phyloP scores from a whole-genome alignment of 2,113 vertebrate species.

The Sander vitreus region DNA sequence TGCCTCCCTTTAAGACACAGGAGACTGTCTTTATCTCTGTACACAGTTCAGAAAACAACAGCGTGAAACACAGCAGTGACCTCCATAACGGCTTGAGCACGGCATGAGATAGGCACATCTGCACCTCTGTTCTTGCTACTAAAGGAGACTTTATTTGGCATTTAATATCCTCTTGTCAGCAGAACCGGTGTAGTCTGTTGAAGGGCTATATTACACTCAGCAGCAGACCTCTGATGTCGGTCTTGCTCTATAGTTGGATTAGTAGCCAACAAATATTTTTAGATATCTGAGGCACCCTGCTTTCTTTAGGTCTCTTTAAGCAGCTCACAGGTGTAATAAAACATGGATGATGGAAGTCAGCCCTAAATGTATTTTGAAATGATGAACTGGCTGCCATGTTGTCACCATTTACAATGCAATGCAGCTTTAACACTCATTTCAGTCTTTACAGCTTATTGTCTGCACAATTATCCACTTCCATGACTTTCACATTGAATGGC shows the following conservation, averaged over 20 bases:
- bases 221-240: conserved; percentile 47
- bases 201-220: conserved; percentile 30
- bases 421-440: conserved; percentile 19
- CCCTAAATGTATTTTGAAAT: conserved; percentile 32
- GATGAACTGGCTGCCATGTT: conserved; percentile 12
- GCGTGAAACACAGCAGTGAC: conserved; percentile 36
- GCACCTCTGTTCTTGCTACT: conserved; percentile 31
- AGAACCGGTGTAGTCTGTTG: conserved; percentile 43
- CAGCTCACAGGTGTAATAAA: conserved; percentile 45
- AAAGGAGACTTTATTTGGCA: conserved; percentile 34
- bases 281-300: conserved; percentile 13
- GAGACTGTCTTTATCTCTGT: conserved; percentile 1
- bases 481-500: conserved; percentile 1
- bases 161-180: conserved; percentile 60
- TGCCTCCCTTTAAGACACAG: background rate
- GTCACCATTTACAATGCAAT: background rate
- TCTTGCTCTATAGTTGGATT: conserved; percentile 35
- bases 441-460: conserved; percentile 22
- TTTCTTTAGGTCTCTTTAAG: conserved; percentile 37
- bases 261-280: conserved; percentile 54
- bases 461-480: conserved; percentile 14
- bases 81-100: conserved; percentile 14
- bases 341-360: conserved; percentile 29
- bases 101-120: conserved; percentile 34
- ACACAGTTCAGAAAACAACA: conserved; percentile 31